phyloP scores from a whole-genome alignment of 2,113 vertebrate species.

The Lagopus leucura region DNA sequence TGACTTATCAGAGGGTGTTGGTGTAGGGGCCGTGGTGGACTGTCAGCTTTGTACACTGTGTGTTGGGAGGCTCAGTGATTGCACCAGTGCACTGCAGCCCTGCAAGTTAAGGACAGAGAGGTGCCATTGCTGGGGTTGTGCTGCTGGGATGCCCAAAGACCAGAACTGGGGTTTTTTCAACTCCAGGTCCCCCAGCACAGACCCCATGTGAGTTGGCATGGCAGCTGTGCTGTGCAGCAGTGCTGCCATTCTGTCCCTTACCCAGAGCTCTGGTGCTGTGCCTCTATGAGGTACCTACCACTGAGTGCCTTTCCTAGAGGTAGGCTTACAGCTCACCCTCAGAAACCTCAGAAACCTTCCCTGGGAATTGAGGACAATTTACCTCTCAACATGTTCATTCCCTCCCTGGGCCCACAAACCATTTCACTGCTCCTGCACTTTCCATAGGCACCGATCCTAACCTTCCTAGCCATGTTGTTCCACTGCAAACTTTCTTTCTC shows the following conservation, averaged over 20 bases:
- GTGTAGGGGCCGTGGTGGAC: neutral
- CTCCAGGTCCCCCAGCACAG: neutral
- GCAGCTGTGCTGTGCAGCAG: neutral
- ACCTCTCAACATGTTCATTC: neutral
- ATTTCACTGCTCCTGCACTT: neutral
- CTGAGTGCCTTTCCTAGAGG: neutral
- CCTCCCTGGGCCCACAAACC: neutral
- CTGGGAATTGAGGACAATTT: neutral
- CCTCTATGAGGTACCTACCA: neutral
- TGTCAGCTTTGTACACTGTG: neutral
- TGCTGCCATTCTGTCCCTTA: neutral
- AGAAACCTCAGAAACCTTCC: neutral
- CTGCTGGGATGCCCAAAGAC: fast-evolving
- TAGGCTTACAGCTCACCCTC: neutral
- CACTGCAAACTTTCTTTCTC: neutral
- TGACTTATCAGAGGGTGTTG: neutral
- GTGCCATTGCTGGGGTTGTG: neutral
- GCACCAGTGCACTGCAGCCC: neutral
- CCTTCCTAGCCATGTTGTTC: neutral
- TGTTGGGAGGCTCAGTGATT: neutral
- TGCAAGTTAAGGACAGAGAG: neutral
- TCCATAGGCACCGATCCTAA: neutral
- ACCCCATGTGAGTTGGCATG: neutral
- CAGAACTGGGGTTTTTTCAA: neutral
- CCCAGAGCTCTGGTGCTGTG: neutral